phyloP scores from a whole-genome alignment of 2,888 invertebrate species.

The Bibio marci region DNA sequence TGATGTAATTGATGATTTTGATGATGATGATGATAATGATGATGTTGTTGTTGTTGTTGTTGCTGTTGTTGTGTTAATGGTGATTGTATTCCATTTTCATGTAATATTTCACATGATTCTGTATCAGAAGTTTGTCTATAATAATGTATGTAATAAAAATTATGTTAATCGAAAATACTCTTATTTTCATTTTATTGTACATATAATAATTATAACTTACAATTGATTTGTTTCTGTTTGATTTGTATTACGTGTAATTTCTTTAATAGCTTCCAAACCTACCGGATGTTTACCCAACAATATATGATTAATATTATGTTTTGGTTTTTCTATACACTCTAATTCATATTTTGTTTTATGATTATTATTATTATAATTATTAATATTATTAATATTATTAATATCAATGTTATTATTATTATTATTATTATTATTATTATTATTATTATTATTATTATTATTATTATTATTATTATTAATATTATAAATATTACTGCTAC shows the following conservation, averaged over 20 bases:
- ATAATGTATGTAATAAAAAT: background rate
- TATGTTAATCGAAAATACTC: background rate
- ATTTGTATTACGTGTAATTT: conserved; percentile 47
- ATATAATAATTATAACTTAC: conserved; percentile 17
- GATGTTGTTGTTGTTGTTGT: background rate
- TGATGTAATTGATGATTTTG: too few species aligned
- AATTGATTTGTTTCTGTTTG: conserved; percentile 30
- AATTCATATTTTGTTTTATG: conserved; percentile 21
- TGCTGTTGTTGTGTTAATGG: conserved; percentile 5
- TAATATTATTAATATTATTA: too few species aligned
- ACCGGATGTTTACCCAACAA: conserved; percentile 42
- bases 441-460: background rate
- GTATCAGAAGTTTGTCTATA: conserved; percentile 29
- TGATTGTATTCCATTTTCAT: conserved; percentile 19
- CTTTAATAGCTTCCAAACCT: conserved; percentile 60
- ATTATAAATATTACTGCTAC: too few species aligned
- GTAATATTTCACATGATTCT: conserved; percentile 28
- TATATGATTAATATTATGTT: conserved; percentile 13
- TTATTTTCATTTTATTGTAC: background rate
- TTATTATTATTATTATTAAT: conserved; percentile 3
- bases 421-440: conserved; percentile 1
- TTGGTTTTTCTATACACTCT: conserved; percentile 15
- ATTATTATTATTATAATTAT: conserved; percentile 11
- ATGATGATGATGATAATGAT: too few species aligned
- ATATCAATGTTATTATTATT: background rate